A percentile compares a stretch with the other conserved stretches of the same genome.
Conservation (phyloP, 2,888 invertebrate species). For the Ischnus inquisitorius region DNA sequence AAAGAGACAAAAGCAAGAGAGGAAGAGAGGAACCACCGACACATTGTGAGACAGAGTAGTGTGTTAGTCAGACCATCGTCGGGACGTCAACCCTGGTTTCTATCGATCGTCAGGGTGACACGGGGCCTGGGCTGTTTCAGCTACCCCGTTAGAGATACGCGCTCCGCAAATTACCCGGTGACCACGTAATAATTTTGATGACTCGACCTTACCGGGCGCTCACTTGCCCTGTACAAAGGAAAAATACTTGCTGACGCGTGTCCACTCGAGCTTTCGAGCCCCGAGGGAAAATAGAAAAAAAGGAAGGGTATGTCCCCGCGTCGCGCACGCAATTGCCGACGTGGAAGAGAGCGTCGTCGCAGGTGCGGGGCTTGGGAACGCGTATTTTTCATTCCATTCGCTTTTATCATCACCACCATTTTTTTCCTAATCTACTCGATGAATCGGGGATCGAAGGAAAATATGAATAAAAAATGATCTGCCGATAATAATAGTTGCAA, state of each 20-base stretch:
- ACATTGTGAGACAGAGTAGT: slow-evolving; percentile 31
- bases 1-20: slow-evolving; percentile 16
- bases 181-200: slow-evolving; percentile 54
- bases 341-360: neutral
- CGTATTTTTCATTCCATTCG: neutral
- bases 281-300: neutral
- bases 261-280: slow-evolving; percentile 7
- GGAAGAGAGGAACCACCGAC: neutral
- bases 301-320: neutral
- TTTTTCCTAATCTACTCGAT: neutral
- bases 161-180: slow-evolving; percentile 57
- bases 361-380: neutral
- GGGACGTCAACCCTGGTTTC: slow-evolving; percentile 67
- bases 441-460: neutral
- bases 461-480: slow-evolving; percentile 8
- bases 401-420: neutral
- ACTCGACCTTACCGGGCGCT: too few relatives aligned
- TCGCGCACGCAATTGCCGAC: neutral
- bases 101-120: slow-evolving; percentile 61
- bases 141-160: slow-evolving; percentile 48
- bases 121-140: slow-evolving; percentile 6
- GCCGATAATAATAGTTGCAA: slow-evolving; percentile 14
- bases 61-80: slow-evolving; percentile 60
- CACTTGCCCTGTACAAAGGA: neutral
- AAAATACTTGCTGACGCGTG: slow-evolving; percentile 22